Evolutionary conservation across 2,888 invertebrate genomes (phyloP).

Genomic region (Ichneumoninae sp.): DNA sequence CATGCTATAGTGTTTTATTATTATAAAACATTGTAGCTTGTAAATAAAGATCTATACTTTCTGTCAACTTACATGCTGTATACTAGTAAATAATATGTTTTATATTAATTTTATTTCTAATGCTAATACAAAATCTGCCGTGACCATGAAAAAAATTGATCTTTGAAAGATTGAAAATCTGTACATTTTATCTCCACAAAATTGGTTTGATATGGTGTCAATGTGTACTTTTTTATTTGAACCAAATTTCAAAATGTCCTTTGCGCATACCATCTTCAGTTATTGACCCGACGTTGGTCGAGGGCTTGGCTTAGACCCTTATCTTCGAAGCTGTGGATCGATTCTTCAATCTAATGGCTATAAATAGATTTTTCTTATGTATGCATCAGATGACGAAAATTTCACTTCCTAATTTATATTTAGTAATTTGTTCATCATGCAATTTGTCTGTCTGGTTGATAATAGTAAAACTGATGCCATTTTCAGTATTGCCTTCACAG

Average conservation of each 20-base stretch:
- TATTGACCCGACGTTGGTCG: background rate
- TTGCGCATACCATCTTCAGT: slow-evolving; percentile 1
- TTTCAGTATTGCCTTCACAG: background rate
- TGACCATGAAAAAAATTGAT: background rate
- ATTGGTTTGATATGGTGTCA: too few relatives aligned
- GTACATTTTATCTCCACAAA: background rate
- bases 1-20: background rate
- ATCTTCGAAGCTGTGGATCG: slow-evolving; percentile 3
- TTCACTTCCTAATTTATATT: background rate
- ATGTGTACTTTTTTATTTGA: background rate
- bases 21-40: too few relatives aligned
- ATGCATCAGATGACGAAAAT: background rate
- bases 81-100: background rate
- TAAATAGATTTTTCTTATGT: background rate
- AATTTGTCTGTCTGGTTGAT: background rate
- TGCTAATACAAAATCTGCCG: background rate
- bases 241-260: slow-evolving; percentile 1
- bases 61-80: background rate
- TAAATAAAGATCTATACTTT: background rate
- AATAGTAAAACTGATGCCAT: background rate
- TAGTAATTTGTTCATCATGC: background rate
- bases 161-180: background rate
- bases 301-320: background rate
- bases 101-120: background rate
- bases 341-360: background rate